A percentile compares a stretch with the other conserved stretches of the same genome.
Conservation (phyloP, 2,888 invertebrate species). For the Drosophila colorata region DNA sequence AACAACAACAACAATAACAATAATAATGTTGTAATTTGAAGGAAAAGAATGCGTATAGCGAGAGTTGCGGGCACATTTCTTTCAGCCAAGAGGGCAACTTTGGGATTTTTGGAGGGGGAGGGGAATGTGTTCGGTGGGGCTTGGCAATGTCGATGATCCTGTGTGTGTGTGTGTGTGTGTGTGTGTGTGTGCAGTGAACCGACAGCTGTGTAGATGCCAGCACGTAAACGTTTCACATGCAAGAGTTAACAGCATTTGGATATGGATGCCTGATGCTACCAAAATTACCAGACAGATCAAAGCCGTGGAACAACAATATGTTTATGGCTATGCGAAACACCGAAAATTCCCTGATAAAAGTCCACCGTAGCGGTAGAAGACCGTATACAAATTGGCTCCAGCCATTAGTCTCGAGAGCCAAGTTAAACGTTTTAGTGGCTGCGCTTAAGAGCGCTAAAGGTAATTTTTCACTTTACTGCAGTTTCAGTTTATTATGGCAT, state of each 20-base stretch:
- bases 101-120: background rate
- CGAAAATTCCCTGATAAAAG: constrained; percentile 77
- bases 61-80: constrained; percentile 50
- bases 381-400: constrained; percentile 74
- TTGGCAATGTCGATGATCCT: constrained; percentile 28
- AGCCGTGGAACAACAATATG: constrained; percentile 25
- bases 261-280: constrained; percentile 41
- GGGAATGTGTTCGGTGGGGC: background rate
- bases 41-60: constrained; percentile 66
- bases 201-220: constrained; percentile 66
- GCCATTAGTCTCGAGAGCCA: constrained; percentile 75
- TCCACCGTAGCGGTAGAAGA: constrained; percentile 32
- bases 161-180: constrained; percentile 4
- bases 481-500: constrained; percentile 71
- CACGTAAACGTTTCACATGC: constrained; percentile 79
- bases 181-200: constrained; percentile 16
- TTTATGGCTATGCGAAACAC: constrained; percentile 76
- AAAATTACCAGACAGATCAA: constrained; percentile 48
- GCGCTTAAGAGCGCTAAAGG: constrained; percentile 72
- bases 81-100: constrained; percentile 20
- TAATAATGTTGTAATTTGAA: constrained; percentile 77
- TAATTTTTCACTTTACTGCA: constrained; percentile 77
- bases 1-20: constrained; percentile 52
- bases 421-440: constrained; percentile 80
- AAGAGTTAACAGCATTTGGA: constrained; percentile 56